These are phyloP conservation scores for Coranthus polyacanthus DNA, from an alignment of 2,797 vertebrate species.

Conservation along the genomic window DNA sequence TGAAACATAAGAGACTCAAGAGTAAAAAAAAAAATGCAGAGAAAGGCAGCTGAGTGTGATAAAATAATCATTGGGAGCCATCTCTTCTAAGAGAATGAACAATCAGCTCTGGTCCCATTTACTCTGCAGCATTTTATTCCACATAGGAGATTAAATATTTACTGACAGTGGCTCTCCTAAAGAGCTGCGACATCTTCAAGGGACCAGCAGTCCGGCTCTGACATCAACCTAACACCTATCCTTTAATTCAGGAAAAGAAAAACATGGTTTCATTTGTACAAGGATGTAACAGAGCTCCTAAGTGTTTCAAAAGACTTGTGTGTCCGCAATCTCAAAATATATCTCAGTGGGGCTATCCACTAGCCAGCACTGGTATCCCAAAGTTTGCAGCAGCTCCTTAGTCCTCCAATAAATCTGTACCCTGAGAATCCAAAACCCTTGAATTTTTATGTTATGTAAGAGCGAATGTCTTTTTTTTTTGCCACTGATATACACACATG, in stretches of 20 bases:
- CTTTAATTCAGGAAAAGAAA: constrained; percentile 54
- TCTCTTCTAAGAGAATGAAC: constrained; percentile 83
- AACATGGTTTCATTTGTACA: constrained; percentile 61
- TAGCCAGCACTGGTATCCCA: constrained; percentile 32
- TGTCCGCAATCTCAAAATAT: constrained; percentile 32
- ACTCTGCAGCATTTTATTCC: constrained; percentile 65
- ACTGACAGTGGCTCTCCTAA: constrained; percentile 64
- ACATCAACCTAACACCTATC: constrained; percentile 64
- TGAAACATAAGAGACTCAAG: constrained; percentile 44
- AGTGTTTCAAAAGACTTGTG: constrained; percentile 30
- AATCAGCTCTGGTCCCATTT: constrained; percentile 78
- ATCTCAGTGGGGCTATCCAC: constrained; percentile 23
- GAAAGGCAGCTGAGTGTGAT: constrained; percentile 69
- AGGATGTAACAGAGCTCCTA: constrained; percentile 48
- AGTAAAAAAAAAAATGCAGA: constrained; percentile 32
- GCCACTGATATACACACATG: constrained; percentile 31
- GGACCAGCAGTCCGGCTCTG: constrained; percentile 52
- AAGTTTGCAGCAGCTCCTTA: constrained; percentile 29
- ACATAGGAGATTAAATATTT: constrained; percentile 81
- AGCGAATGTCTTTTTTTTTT: constrained; percentile 40
- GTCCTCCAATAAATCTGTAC: constrained; percentile 37
- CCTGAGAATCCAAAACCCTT: constrained; percentile 19
- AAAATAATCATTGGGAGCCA: constrained; percentile 82
- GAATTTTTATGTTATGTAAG: constrained; percentile 52
- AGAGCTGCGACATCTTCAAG: constrained; percentile 61